Base-by-base conservation (phyloP, 2,113 vertebrate genomes). In the Elanoides forficatus region DNA sequence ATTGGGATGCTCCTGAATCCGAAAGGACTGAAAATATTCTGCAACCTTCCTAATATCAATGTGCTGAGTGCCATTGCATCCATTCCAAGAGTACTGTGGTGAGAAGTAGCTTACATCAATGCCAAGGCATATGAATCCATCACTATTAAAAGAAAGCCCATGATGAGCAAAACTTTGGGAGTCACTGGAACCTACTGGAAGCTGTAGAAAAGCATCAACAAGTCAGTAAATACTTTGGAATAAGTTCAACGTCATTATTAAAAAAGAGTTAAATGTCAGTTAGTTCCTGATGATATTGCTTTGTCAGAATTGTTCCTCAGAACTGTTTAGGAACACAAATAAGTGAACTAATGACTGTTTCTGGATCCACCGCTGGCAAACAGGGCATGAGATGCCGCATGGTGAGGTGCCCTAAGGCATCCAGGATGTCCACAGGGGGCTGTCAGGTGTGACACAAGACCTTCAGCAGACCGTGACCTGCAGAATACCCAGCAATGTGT, bases 361-460 rank as follows among this genome's bases (percentile, higher is more conserved):
- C 26, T 58, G 34, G 40, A 76, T 66, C 34, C 32, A 40, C 14
- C 25, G 50, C 6, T 17, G 11, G 22, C 30, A 73, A 90, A 73
- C 3, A 66, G 53, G 30, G 10, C 4, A 5, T 26, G 14, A 70
- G 12, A 21, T 0, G 0, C 13, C 32, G n/a, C 30, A 45, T 0
- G 10, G 11, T 53, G 40, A 90, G 34, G 30, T 66, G 22, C 5
- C 55, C 27, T 20, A 19, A 88, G 45, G 19, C 9, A 91, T 63
- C 45, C 72, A 66, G 36, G 19, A 16, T 38, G 25, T 45, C 53
- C 32, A 73, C 15, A 62, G 11, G 19, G 13, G 6, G 3, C 30
- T 86, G 34, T 15, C 32, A 83, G 40, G 34, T 70, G n/a, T 58
- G 36, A 74, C 10, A 6, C 15, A 42, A 65, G 32, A 55, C 30